phyloP scores from a whole-genome alignment of 2,888 invertebrate species.

The Mesoligia furuncula region DNA sequence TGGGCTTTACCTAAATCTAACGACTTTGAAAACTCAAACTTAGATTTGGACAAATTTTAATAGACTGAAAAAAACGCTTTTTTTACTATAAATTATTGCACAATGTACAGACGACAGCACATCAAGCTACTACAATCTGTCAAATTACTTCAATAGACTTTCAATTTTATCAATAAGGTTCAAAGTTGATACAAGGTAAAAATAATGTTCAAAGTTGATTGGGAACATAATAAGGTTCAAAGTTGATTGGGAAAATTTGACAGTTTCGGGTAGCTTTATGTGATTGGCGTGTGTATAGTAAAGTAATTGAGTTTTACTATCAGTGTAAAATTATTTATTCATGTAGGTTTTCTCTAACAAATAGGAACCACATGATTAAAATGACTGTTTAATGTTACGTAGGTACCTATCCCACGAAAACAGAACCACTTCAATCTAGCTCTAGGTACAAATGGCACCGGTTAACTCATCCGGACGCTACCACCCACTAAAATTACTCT shows the following conservation, averaged over 20 bases:
- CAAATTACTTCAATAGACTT: no score
- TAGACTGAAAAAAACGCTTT: no score
- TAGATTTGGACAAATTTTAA: background rate
- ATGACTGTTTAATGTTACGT: background rate
- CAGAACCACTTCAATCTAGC: background rate
- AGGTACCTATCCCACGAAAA: background rate
- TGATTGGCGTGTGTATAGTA: no score
- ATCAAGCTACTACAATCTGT: no score
- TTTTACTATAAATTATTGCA: no score
- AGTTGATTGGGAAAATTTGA: no score
- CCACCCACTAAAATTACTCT: constrained; percentile 15
- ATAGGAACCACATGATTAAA: background rate
- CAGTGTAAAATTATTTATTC: background rate
- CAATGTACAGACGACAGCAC: no score
- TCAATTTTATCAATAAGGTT: no score
- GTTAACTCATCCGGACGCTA: background rate
- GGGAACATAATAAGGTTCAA: no score
- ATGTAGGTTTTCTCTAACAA: background rate
- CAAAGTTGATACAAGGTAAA: no score
- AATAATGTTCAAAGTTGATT: no score
- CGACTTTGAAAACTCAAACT: background rate
- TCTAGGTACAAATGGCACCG: background rate
- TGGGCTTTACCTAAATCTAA: background rate
- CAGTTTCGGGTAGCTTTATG: no score
- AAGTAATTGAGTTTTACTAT: background rate